phyloP scores from a whole-genome alignment of 2,113 vertebrate genomes.

The Chionomys nivalis region DNA sequence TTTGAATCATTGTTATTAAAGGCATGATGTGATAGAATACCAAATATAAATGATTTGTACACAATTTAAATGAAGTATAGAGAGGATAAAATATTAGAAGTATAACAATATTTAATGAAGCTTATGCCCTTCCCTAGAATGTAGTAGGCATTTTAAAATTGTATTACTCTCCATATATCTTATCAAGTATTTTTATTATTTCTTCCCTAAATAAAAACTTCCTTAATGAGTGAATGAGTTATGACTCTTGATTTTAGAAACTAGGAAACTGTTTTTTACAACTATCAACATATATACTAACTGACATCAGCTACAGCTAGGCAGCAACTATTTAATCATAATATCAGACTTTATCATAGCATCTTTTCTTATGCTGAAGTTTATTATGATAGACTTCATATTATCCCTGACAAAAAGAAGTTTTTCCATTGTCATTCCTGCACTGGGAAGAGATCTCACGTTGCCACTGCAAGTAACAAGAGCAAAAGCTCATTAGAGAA shows the following conservation, averaged over 20 bases:
- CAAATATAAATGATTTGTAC: background rate
- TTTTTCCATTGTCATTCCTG: background rate
- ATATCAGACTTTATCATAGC: background rate
- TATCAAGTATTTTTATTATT: background rate
- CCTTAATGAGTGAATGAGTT: background rate
- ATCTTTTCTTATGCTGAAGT: background rate
- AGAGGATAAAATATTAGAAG: background rate
- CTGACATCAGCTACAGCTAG: background rate
- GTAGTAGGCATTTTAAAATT: background rate
- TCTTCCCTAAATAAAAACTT: background rate
- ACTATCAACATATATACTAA: background rate
- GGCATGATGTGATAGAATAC: background rate
- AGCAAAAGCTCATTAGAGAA: background rate
- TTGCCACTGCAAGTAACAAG: background rate
- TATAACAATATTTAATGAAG: background rate
- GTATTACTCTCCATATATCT: background rate
- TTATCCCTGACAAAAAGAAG: background rate
- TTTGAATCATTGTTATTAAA: background rate
- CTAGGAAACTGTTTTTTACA: background rate
- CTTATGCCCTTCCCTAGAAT: background rate
- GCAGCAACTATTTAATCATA: background rate
- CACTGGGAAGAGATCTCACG: background rate
- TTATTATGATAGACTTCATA: background rate
- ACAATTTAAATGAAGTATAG: background rate
- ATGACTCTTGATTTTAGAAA: background rate